phyloP scores from a whole-genome alignment of 2,113 vertebrate species.

The Megaptera novaeangliae region DNA sequence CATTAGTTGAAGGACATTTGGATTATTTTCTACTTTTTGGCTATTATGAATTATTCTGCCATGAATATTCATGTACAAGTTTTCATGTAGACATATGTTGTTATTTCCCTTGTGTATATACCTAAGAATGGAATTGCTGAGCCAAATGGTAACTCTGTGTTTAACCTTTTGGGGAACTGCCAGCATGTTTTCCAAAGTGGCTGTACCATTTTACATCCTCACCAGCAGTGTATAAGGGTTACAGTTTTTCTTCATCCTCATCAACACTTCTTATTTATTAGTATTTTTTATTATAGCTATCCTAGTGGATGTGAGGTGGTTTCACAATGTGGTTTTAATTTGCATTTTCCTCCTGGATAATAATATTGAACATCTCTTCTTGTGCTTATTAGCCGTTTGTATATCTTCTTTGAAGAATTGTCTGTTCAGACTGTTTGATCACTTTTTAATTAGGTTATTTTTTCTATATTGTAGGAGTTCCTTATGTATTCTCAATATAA shows the following conservation, averaged over 20 bases:
- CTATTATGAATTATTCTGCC: not conserved
- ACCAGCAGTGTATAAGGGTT: not conserved
- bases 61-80: not conserved
- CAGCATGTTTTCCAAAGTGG: not conserved
- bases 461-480: not conserved
- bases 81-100: not conserved
- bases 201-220: not conserved
- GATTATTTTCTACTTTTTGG: not conserved
- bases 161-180: not conserved
- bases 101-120: not conserved
- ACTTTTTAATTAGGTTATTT: not conserved
- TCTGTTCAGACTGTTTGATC: not conserved
- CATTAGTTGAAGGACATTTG: not conserved
- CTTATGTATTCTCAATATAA: not conserved
- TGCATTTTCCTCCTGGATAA: not conserved
- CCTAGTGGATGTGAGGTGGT: not conserved
- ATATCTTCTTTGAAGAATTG: not conserved
- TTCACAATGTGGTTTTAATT: not conserved
- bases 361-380: not conserved
- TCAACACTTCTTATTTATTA: not conserved
- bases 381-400: not conserved
- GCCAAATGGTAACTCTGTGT: not conserved
- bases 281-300: not conserved
- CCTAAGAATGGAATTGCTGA: not conserved
- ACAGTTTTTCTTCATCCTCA: not conserved